These are phyloP conservation scores for Callaeas wilsoni DNA, from an alignment of 2,113 vertebrate genomes.

Conservation along the genomic window DNA sequence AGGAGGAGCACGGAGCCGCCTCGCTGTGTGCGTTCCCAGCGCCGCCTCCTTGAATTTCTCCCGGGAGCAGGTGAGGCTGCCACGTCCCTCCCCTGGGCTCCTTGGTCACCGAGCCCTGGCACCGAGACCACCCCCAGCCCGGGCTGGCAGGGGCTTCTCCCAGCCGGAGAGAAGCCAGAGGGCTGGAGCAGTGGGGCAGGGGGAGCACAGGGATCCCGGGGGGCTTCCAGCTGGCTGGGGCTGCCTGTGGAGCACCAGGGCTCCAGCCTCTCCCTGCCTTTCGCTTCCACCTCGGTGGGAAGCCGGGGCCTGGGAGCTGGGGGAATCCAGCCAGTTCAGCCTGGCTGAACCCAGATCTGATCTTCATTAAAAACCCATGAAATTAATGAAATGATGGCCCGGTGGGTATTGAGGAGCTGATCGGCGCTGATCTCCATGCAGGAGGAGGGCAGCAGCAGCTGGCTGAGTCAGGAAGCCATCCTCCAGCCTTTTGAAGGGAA, in stretches of 20 bases:
- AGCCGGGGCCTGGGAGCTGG: neutral
- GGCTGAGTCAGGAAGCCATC: neutral
- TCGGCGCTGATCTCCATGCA: neutral
- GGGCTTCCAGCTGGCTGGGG: neutral
- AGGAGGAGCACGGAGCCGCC: neutral
- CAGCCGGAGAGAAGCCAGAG: neutral
- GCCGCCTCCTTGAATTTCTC: neutral
- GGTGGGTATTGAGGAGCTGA: neutral
- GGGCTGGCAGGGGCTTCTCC: neutral
- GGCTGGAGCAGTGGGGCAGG: neutral
- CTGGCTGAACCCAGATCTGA: neutral
- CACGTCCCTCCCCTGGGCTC: neutral
- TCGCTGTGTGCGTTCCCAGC: accelerated
- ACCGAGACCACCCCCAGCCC: neutral
- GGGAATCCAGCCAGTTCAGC: neutral
- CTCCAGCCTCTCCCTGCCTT: neutral
- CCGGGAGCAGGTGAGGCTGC: accelerated
- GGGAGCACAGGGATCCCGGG: accelerated
- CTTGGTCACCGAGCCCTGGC: accelerated
- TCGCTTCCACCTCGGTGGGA: accelerated
- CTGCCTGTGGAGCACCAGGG: neutral
- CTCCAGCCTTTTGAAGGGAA: neutral
- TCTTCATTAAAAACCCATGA: neutral
- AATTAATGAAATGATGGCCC: neutral
- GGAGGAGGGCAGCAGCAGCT: neutral